Percentiles rank a stretch among this genome's conserved stretches.
These are phyloP conservation scores for Phymastichus coffea DNA, from an alignment of 1,140 invertebrate genomes.

Conservation along the genomic window DNA sequence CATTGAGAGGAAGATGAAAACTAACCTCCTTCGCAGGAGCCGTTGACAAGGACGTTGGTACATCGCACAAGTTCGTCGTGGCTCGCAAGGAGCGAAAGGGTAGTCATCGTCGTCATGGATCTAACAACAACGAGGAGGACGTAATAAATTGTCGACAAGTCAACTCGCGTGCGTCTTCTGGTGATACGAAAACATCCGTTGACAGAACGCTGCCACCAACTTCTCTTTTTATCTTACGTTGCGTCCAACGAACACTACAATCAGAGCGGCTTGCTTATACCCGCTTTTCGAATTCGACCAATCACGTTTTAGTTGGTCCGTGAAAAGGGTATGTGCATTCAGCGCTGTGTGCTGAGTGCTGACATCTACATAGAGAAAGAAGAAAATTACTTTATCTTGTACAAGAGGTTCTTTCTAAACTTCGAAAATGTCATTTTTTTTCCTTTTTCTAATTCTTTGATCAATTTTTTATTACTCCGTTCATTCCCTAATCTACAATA, in stretches of 20 bases:
- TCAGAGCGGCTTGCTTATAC: not conserved
- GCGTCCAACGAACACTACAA: not conserved
- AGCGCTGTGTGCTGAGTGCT: too few relatives aligned
- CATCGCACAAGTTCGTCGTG: conserved; percentile 70
- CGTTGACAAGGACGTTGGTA: conserved; percentile 64
- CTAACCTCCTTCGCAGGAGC: conserved; percentile 67
- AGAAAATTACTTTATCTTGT: too few relatives aligned
- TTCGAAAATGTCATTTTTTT: too few relatives aligned
- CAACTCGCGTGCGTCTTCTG: not conserved
- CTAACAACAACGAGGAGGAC: too few relatives aligned
- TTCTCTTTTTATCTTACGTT: not conserved
- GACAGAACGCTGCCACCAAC: conserved; percentile 13
- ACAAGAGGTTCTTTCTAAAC: too few relatives aligned
- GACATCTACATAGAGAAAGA: too few relatives aligned
- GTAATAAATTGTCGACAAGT: not conserved
- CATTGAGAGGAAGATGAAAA: conserved; percentile 17
- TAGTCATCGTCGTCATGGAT: conserved; percentile 31
- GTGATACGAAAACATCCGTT: conserved; percentile 9
- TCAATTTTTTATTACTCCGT: too few relatives aligned
- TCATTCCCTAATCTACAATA: too few relatives aligned
- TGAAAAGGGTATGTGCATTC: too few relatives aligned
- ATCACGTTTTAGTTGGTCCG: not conserved
- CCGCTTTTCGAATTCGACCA: conserved; percentile 18
- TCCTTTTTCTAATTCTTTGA: too few relatives aligned
- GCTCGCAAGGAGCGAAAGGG: conserved; percentile 57